phyloP scores from a whole-genome alignment of 2,113 vertebrate species.

The Argyrosomus japonicus region DNA sequence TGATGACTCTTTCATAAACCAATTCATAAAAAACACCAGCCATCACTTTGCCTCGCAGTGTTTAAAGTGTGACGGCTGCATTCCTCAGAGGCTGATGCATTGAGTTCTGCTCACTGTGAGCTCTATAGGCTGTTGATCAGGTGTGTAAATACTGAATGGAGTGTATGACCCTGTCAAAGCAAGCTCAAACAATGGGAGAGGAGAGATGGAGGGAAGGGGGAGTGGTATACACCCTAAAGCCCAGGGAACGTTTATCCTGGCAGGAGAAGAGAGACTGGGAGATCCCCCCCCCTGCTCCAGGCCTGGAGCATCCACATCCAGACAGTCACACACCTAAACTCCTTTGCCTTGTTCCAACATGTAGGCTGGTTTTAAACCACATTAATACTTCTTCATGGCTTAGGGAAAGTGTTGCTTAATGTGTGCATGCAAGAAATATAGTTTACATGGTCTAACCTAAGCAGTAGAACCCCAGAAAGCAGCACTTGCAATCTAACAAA shows the following conservation, averaged over 20 bases:
- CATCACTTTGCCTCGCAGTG: slow-evolving; percentile 3
- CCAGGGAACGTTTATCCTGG: slow-evolving; percentile 69
- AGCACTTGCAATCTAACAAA: slow-evolving; percentile 25
- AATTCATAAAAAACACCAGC: slow-evolving; percentile 40
- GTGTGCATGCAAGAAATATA: slow-evolving; percentile 38
- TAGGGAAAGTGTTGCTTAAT: slow-evolving; percentile 54
- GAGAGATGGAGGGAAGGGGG: slow-evolving; percentile 28
- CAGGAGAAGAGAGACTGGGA: slow-evolving; percentile 65
- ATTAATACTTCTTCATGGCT: slow-evolving; percentile 49
- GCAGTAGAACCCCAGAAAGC: slow-evolving; percentile 28
- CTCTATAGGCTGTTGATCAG: slow-evolving; percentile 65
- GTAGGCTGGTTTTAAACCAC: slow-evolving; percentile 52
- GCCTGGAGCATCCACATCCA: slow-evolving; percentile 68
- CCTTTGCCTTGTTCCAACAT: slow-evolving; percentile 63
- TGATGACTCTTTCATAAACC: slow-evolving; percentile 64
- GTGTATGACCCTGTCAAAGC: slow-evolving; percentile 60
- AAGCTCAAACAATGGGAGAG: slow-evolving; percentile 54
- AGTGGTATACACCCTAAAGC: slow-evolving; percentile 32
- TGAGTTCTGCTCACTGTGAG: slow-evolving; percentile 46
- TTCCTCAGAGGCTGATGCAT: slow-evolving; percentile 66
- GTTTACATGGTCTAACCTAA: slow-evolving; percentile 31
- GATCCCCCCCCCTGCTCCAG: slow-evolving; percentile 43
- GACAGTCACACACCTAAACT: slow-evolving; percentile 62
- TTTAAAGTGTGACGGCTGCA: slow-evolving; percentile 66
- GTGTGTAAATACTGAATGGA: slow-evolving; percentile 69